Evolutionary conservation across 2,797 vertebrate genomes (phyloP), one percentile per base, ranked within the genome.

Genomic region (Pantherophis vulpinus): DNA sequence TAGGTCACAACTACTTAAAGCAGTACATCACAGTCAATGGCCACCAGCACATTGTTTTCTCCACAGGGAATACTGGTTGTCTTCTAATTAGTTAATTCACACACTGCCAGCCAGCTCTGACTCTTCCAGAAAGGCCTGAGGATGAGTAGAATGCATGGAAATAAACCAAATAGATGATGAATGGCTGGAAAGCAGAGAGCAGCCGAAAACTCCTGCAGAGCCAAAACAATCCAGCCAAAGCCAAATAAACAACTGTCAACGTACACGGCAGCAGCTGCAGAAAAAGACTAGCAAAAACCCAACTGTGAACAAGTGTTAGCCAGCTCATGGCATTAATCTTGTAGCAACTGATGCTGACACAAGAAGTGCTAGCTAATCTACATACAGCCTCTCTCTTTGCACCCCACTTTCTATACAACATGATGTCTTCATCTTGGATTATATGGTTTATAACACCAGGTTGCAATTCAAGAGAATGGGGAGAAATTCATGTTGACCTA

Each of bases 321-420:
- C 94, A 95, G 89, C 94, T 97, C 95, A 94, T 94, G 92, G 94
- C 95, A 96, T 91, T 95, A 95, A 92, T 97, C 96, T 96, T 96
- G 93, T 90, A 94, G 93, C 94, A 97, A 94, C 91, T 95, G 95
- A 96, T 95, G 93, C 94, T 88, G 95, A 95, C 95, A 96, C 91
- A 94, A 70, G 42, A 93, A 95, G 92, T 83, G 94, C 55, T 54
- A 94, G 83, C 92, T 97, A 96, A 97, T 96, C 96, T 91, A 94
- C 87, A 94, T 95, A 96, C 92, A 95, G 92, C 94, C 12, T 95
- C 95, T 96, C 96, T 94, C 70, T 37, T 74, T 94, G 14, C 91
- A 83, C 74, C 94, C 95, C 94, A 94, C 92, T 94, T 95, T 95
- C 89, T 93, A 93, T 93, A 89, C 95, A 89, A 47, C 54, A 89